A percentile compares a stretch with the other conserved stretches of the same genome.
phyloP scores from a whole-genome alignment of 1,140 invertebrate genomes.

The Polypedilum vanderplanki region DNA sequence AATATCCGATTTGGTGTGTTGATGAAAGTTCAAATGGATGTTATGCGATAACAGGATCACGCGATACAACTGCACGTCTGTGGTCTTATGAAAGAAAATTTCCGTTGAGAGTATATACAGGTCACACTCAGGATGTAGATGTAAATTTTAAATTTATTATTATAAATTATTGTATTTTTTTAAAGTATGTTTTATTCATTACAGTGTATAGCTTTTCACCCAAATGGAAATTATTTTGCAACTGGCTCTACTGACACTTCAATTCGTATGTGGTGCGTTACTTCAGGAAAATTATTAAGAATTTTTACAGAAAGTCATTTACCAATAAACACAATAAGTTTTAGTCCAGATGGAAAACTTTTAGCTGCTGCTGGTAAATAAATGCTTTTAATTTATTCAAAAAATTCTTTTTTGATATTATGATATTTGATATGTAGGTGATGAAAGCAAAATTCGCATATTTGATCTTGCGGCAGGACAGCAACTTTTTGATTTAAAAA shows the following conservation, averaged over 20 bases:
- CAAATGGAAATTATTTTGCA: conserved; percentile 71
- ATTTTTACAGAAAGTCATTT: conserved; percentile 74
- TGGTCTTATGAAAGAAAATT: conserved; percentile 77
- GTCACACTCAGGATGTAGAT: conserved; percentile 77
- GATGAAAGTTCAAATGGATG: conserved; percentile 64
- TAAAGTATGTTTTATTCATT: background rate
- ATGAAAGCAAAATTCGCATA: conserved; percentile 53
- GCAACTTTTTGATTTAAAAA: conserved; percentile 61
- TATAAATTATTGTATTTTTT: background rate
- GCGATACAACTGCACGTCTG: conserved; percentile 74
- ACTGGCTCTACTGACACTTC: conserved; percentile 71
- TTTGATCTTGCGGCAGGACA: conserved; percentile 51
- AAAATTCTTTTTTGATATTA: conserved; percentile 4
- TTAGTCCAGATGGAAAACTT: conserved; percentile 72
- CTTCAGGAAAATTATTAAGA: conserved; percentile 58
- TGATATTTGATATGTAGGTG: conserved; percentile 39
- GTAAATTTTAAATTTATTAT: conserved; percentile 44
- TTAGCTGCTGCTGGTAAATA: conserved; percentile 62
- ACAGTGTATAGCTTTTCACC: conserved; percentile 67
- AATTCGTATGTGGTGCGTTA: conserved; percentile 63
- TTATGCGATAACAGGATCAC: conserved; percentile 74
- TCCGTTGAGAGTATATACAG: conserved; percentile 71
- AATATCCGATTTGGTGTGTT: conserved; percentile 80
- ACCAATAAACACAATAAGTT: conserved; percentile 64
- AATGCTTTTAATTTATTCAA: background rate